A percentile compares a stretch with the other conserved stretches of the same genome.
These are phyloP conservation scores for Drosophila fungiperda DNA, from an alignment of 2,888 invertebrate genomes.

Conservation along the genomic window DNA sequence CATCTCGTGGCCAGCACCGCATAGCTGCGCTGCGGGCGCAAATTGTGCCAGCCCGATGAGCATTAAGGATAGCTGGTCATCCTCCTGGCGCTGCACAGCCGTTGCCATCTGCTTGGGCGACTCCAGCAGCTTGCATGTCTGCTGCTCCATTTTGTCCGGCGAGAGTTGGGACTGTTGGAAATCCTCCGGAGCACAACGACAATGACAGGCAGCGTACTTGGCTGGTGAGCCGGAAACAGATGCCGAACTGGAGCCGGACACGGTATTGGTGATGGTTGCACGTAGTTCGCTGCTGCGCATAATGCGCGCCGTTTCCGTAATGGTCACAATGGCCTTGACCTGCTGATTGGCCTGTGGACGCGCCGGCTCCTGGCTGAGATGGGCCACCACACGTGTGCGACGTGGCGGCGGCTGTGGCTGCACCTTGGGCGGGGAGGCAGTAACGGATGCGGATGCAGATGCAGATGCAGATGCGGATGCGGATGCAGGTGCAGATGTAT, in stretches of 20 bases:
- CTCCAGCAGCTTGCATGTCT: constrained; percentile 84
- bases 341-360: constrained; percentile 64
- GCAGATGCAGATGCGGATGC: constrained; percentile 5
- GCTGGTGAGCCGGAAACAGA: constrained; percentile 49
- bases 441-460: constrained; percentile 9
- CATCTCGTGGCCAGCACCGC: constrained; percentile 69
- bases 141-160: constrained; percentile 84
- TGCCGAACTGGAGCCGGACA: background rate
- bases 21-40: constrained; percentile 86
- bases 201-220: constrained; percentile 79
- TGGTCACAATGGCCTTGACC: constrained; percentile 72
- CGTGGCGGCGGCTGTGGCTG: constrained; percentile 69
- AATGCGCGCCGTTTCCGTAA: constrained; percentile 77
- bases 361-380: constrained; percentile 58
- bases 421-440: constrained; percentile 39
- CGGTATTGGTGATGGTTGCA: background rate
- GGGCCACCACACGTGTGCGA: constrained; percentile 61
- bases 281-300: constrained; percentile 58
- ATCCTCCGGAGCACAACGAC: constrained; percentile 84
- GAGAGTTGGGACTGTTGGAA: constrained; percentile 82
- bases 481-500: background rate
- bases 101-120: constrained; percentile 76
- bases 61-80: constrained; percentile 89
- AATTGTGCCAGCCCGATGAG: constrained; percentile 88
- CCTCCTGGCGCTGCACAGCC: constrained; percentile 75